Conservation (phyloP, 2,888 invertebrate species). For the Meiosimyza decipiens region DNA sequence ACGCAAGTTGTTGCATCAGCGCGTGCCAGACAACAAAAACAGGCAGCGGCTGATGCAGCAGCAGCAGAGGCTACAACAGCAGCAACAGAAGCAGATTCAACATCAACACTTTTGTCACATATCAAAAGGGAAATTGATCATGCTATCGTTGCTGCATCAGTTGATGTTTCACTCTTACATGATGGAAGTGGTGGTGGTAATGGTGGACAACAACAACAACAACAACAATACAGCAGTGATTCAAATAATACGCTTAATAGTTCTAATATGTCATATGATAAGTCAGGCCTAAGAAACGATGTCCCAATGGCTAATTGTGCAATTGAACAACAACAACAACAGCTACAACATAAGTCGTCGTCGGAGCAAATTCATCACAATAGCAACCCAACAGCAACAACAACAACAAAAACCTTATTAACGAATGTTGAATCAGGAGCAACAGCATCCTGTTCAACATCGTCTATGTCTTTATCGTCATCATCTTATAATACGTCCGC, state of each 20-base stretch:
- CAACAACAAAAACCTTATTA: conserved; percentile 38
- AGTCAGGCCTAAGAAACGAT: conserved; percentile 62
- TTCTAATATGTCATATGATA: conserved; percentile 48
- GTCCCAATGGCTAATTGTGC: conserved; percentile 65
- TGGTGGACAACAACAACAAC: conserved; percentile 37
- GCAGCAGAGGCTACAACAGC: conserved; percentile 35
- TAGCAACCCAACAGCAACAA: conserved; percentile 41
- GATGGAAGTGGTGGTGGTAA: conserved; percentile 49
- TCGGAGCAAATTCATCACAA: conserved; percentile 32
- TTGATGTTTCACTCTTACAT: conserved; percentile 40
- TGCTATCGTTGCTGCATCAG: conserved; percentile 40
- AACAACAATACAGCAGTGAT: conserved; percentile 47
- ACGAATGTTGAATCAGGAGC: conserved; percentile 15
- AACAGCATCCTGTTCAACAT: conserved; percentile 23
- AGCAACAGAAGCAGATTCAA: conserved; percentile 37
- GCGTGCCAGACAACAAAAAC: conserved; percentile 31
- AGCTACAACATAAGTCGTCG: conserved; percentile 43
- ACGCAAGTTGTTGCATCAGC: conserved; percentile 46
- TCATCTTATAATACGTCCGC: conserved; percentile 38
- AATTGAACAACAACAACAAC: conserved; percentile 55
- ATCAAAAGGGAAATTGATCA: not conserved
- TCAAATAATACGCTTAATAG: conserved; percentile 58
- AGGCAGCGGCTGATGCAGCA: conserved; percentile 25
- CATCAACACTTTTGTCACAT: not conserved
- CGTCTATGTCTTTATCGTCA: conserved; percentile 33